Evolutionary conservation across 2,113 vertebrate genomes (phyloP).

Genomic region (Pagrus major): DNA sequence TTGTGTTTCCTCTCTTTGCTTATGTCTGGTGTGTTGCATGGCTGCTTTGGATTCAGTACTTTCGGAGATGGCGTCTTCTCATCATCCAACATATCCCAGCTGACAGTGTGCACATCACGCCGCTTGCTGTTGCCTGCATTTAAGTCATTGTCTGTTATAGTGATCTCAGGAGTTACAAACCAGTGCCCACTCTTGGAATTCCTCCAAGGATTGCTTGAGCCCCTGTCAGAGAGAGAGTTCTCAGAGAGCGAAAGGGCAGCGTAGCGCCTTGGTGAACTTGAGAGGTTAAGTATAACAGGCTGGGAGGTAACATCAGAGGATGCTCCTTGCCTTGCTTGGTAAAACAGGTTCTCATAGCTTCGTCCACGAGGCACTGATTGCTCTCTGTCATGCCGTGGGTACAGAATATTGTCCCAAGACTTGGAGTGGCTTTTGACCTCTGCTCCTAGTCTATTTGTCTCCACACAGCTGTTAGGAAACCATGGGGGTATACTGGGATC

Average conservation of each 20-base stretch:
- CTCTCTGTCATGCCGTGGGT: constrained; percentile 84
- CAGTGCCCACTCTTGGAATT: constrained; percentile 85
- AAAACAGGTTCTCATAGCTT: constrained; percentile 94
- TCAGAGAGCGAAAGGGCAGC: constrained; percentile 95
- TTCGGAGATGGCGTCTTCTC: constrained; percentile 71
- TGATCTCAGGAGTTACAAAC: constrained; percentile 97
- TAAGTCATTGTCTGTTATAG: constrained; percentile 97
- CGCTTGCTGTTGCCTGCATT: constrained; percentile 81
- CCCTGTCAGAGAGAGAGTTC: constrained; percentile 90
- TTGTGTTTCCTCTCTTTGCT: constrained; percentile 83
- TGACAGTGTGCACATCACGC: constrained; percentile 84
- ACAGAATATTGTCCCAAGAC: constrained; percentile 97
- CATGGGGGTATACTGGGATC: constrained; percentile 85
- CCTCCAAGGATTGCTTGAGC: constrained; percentile 81
- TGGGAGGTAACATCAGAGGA: constrained; percentile 87
- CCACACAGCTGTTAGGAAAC: constrained; percentile 83
- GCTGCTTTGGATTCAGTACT: constrained; percentile 63
- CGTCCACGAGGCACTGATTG: constrained; percentile 89
- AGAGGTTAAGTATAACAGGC: constrained; percentile 94
- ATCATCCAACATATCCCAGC: constrained; percentile 84
- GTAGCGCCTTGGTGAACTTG: constrained; percentile 94
- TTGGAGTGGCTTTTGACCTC: constrained; percentile 93
- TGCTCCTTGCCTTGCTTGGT: constrained; percentile 84
- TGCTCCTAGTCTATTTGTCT: constrained; percentile 83
- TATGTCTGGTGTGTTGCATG: constrained; percentile 49